Evolutionary conservation across 2,113 vertebrate genomes (phyloP).

Genomic region (Nothobranchius furzeri): DNA sequence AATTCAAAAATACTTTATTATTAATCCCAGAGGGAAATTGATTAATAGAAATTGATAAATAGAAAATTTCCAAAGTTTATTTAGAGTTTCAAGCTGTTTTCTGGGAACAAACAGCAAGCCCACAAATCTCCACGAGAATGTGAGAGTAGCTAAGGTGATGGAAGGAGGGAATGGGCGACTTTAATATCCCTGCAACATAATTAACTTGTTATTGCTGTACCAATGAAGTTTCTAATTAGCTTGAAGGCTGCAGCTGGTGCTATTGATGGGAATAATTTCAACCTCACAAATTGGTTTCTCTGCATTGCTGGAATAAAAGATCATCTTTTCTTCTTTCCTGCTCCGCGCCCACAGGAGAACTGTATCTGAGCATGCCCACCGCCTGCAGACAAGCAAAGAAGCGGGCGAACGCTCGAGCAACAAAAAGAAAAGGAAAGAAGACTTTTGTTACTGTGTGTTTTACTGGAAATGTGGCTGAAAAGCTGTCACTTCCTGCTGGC

Average conservation of each 20-base stretch:
- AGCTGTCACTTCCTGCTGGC: conserved; percentile 51
- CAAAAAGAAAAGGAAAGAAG: conserved; percentile 25
- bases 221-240: conserved; percentile 73
- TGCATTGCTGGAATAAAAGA: conserved; percentile 50
- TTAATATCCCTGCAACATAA: conserved; percentile 73
- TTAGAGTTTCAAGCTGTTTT: conserved; percentile 25
- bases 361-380: conserved; percentile 12
- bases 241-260: conserved; percentile 55
- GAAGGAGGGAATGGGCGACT: conserved; percentile 49
- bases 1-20: too few species aligned
- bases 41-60: background rate
- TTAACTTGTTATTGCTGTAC: conserved; percentile 74
- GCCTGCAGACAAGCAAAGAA: conserved; percentile 9
- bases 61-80: conserved; percentile 25
- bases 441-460: conserved; percentile 44
- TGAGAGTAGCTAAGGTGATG: conserved; percentile 42
- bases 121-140: conserved; percentile 23
- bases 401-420: conserved; percentile 13
- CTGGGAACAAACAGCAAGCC: conserved; percentile 22
- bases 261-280: conserved; percentile 63
- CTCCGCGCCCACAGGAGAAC: conserved; percentile 27
- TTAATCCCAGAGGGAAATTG: too few species aligned
- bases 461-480: conserved; percentile 55
- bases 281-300: conserved; percentile 64
- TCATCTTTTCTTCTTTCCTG: conserved; percentile 1